Evolutionary conservation across 2,113 vertebrate genomes (phyloP).

Genomic region (Seriola dumerili): DNA sequence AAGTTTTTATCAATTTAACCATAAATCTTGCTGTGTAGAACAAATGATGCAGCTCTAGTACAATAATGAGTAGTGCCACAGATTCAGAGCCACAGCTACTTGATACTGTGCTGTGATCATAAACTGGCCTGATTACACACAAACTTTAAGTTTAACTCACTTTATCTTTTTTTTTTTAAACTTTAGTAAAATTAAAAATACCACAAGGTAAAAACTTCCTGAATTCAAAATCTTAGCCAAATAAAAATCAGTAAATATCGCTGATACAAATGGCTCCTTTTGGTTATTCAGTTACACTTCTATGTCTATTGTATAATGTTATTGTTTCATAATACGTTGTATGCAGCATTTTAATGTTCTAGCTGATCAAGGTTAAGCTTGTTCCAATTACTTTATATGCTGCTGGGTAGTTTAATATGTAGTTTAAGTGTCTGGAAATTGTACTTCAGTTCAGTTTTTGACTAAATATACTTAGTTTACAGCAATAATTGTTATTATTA

Average conservation of each 20-base stretch:
- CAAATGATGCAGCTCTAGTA: neutral
- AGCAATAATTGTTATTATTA: too few species aligned
- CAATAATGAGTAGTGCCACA: neutral
- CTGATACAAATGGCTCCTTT: neutral
- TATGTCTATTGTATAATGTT: neutral
- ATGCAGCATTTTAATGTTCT: neutral
- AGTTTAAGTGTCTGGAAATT: neutral
- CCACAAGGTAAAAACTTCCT: neutral
- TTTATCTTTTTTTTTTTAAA: neutral
- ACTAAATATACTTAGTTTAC: neutral
- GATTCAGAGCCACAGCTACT: neutral
- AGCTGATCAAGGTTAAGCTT: neutral
- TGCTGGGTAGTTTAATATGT: neutral
- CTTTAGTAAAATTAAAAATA: neutral
- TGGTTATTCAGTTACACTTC: neutral
- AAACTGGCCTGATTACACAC: neutral
- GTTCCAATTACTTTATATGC: neutral
- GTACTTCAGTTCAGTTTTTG: neutral
- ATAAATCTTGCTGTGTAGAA: neutral
- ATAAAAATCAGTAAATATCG: neutral
- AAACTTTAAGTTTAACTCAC: too few species aligned
- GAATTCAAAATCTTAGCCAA: neutral
- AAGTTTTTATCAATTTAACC: neutral
- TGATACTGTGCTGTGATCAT: neutral
- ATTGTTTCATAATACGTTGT: neutral